phyloP scores from a whole-genome alignment of 2,113 vertebrate species.

The Nansenia antarctica region DNA sequence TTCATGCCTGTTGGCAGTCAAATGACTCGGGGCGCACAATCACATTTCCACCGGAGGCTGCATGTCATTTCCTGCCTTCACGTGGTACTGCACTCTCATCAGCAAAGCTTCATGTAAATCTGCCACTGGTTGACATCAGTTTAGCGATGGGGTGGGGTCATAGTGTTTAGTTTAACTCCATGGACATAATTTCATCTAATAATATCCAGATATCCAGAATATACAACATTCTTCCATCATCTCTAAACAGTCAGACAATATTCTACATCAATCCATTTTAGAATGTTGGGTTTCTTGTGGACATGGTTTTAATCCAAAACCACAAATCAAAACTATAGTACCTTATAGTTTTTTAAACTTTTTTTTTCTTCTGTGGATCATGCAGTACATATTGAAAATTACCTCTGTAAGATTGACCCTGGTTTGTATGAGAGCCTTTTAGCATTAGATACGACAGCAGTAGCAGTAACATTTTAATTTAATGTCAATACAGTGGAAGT shows the following conservation, averaged over 20 bases:
- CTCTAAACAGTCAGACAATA: too few relatives aligned
- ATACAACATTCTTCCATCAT: too few relatives aligned
- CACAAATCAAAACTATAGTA: too few relatives aligned
- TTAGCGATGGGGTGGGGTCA: too few relatives aligned
- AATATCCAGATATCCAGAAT: too few relatives aligned
- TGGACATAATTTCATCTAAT: too few relatives aligned
- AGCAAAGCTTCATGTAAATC: slow-evolving; percentile 34
- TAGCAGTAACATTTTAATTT: slow-evolving; percentile 23
- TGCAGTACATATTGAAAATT: not conserved
- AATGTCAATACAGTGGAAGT: slow-evolving; percentile 30
- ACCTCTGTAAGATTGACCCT: not conserved
- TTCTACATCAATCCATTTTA: too few relatives aligned
- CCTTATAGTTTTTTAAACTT: too few relatives aligned
- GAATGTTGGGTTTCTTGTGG: not conserved
- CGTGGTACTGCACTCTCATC: slow-evolving; percentile 18
- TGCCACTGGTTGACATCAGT: not conserved
- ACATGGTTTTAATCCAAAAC: too few relatives aligned
- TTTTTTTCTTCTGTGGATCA: too few relatives aligned
- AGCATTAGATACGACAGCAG: slow-evolving; percentile 14
- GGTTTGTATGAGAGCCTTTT: slow-evolving; percentile 5
- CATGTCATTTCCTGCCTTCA: slow-evolving; percentile 41
- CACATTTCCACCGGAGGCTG: slow-evolving; percentile 60
- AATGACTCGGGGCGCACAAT: slow-evolving; percentile 67
- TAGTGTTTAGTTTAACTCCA: too few relatives aligned
- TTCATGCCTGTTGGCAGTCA: slow-evolving; percentile 63